Base-by-base conservation (phyloP, 2,113 vertebrate genomes). In the Megalops atlanticus region DNA sequence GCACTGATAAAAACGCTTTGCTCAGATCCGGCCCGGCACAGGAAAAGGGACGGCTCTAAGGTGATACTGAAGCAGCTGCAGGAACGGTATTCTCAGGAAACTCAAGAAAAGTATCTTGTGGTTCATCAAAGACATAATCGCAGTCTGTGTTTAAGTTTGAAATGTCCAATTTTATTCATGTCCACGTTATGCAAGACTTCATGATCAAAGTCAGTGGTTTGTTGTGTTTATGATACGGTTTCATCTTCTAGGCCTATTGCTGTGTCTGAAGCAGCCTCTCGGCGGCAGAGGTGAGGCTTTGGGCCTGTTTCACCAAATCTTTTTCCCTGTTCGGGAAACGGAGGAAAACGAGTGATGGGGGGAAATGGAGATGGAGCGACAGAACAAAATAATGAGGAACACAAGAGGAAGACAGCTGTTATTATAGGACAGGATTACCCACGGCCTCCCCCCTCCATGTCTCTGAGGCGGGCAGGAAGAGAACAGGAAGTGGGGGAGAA, bases 271-370 rank as follows among this genome's bases (percentile, higher is more conserved):
- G 95, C 85, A 99, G 92, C 93, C 96, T 99, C 89, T 94, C 96
- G 80, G 97, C 98, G 85, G 94, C 92, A 2, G 94, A 96, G 89
- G 95, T 99, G 93, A 99, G 94, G 92, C 91, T 96, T 90, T 95
- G 95, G 94, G 98, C 98, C 96, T 99, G 98, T 93, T 99, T 98
- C 95, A 96, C 96, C 95, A 97, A 93, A 94, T 98, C 96, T 92
- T 97, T 98, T 93, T 99, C 98, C 89, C 98, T 99, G 86, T 85
- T 76, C 45, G 0, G 69, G 85, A 80, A 86, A 88, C 84, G 72
- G 76, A 72, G 88, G 83, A 88, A 89, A 58, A 41, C 21, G 31
- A 84, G 58, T 84, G 80, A 77, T 76, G 85, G 82, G 81, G 83
- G 70, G 2, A 21, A 80, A 87, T 84, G 84, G 82, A 91, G 84